Conservation (phyloP, 2,113 vertebrate species). For the Cacatua alba region DNA sequence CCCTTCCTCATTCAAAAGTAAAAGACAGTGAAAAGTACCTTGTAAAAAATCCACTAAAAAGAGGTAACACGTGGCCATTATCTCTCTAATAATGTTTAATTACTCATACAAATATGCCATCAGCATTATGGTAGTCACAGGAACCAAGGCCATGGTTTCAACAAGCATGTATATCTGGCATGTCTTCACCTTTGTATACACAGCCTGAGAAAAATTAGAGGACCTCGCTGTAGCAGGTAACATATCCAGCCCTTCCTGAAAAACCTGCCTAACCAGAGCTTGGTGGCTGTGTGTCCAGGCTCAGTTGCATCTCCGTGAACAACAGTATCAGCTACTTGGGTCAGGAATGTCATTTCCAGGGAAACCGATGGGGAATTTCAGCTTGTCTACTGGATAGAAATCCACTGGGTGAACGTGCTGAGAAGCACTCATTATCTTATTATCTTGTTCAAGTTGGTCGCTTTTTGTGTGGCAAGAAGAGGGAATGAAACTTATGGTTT, state of each 20-base stretch:
- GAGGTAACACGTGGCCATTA: background rate
- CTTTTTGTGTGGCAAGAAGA: background rate
- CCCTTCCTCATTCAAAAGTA: background rate
- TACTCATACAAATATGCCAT: background rate
- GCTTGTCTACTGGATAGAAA: background rate
- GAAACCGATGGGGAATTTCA: background rate
- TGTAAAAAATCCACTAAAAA: background rate
- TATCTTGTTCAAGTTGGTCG: background rate
- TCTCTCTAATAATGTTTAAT: background rate
- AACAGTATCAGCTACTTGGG: accelerated
- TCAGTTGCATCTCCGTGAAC: background rate
- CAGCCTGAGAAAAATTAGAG: background rate
- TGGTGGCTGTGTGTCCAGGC: background rate
- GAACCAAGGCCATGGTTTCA: background rate
- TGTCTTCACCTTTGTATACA: background rate
- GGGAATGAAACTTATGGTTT: background rate
- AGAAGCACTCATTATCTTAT: background rate
- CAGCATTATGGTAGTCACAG: background rate
- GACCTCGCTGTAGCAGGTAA: accelerated
- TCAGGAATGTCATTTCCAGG: background rate
- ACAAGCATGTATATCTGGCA: background rate
- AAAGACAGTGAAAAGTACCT: background rate
- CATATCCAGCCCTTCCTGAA: background rate
- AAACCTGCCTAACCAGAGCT: background rate
- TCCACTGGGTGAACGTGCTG: no score